A percentile compares a stretch with the other conserved stretches of the same genome.
phyloP scores from a whole-genome alignment of 1,140 invertebrate species.

The Aethina tumida region DNA sequence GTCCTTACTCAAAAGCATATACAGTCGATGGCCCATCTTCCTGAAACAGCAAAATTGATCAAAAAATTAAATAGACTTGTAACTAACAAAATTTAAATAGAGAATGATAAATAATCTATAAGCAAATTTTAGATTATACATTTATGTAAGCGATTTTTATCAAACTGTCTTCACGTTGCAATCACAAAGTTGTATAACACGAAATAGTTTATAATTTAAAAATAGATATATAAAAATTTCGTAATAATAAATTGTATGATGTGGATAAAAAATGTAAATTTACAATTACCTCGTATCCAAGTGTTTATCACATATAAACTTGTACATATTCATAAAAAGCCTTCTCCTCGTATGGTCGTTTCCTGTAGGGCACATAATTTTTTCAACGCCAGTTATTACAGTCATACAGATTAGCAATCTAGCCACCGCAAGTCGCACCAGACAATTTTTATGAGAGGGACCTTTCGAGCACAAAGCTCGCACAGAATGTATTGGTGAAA shows the following conservation, averaged over 20 bases:
- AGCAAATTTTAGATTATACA: too few species aligned
- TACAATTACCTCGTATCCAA: conserved; percentile 26
- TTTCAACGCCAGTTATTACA: conserved; percentile 25
- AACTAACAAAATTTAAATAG: background rate
- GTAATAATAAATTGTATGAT: background rate
- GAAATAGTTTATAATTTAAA: too few species aligned
- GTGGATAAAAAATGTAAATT: background rate
- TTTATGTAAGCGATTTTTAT: too few species aligned
- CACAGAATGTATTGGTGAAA: conserved; percentile 35
- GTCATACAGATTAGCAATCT: conserved; percentile 29
- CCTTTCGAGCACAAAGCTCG: conserved; percentile 31
- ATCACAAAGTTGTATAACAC: too few species aligned
- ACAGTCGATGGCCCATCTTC: conserved; percentile 30
- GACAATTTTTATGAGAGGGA: conserved; percentile 32
- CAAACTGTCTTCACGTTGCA: too few species aligned
- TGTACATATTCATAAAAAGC: conserved; percentile 26
- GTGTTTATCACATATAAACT: conserved; percentile 31
- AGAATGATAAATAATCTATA: too few species aligned
- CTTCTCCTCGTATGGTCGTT: conserved; percentile 29
- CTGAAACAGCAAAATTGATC: conserved; percentile 16
- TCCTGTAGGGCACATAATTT: conserved; percentile 23
- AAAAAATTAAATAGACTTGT: conserved; percentile 2
- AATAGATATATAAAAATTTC: background rate
- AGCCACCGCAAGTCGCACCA: conserved; percentile 27
- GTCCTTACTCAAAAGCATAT: conserved; percentile 27